Evolutionary conservation across 2,797 vertebrate species (phyloP), one percentile per base, ranked within the genome.

Genomic region (Poeciliopsis turneri): DNA sequence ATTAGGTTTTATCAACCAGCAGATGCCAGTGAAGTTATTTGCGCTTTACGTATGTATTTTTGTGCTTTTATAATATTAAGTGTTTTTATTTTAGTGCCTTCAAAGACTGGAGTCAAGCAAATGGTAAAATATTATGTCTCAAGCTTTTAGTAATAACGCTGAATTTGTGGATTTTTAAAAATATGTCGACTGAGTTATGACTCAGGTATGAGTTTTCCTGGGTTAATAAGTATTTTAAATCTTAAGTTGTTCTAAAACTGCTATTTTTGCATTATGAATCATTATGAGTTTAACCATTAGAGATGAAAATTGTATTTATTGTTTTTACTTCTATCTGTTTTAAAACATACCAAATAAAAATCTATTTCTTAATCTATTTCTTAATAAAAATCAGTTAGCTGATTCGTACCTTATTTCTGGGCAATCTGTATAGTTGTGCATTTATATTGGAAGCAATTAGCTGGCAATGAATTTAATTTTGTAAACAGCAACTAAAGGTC

Each of bases 1-100:
- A 75, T 86, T 88, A 88, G 89, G 81, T 80, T 77, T 86, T 84
- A 89, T 92, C 83, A 85, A 88, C 75, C 78, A 89, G 84, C 76
- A 82, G 84, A 86, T 89, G 84, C 82, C 77, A 87, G 55, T 72
- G 86, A 75, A 88, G 77, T 76, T 85, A 81, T 92, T 76, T 81
- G 47, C 45, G 51, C 76, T 82, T 64, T 66, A 68, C 75, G 28
- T 78, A 68, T 69, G 59, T 36, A 76, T 78, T 25, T 84, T 75
- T 72, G 47, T 79, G 66, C 68, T 79, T 87, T 82, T 53, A 18
- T 39, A 45, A 41, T 82, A 84, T 79, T 23, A 72, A 66, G 57
- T 77, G 55, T 46, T 43, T 39, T 79, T 69, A 39, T 3, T 80
- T 76, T 16, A 49, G 23, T 46, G 13, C 77, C 79, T 69, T 80